Conservation (phyloP, 2,888 invertebrate genomes). For the Drosophila kokeensis region DNA sequence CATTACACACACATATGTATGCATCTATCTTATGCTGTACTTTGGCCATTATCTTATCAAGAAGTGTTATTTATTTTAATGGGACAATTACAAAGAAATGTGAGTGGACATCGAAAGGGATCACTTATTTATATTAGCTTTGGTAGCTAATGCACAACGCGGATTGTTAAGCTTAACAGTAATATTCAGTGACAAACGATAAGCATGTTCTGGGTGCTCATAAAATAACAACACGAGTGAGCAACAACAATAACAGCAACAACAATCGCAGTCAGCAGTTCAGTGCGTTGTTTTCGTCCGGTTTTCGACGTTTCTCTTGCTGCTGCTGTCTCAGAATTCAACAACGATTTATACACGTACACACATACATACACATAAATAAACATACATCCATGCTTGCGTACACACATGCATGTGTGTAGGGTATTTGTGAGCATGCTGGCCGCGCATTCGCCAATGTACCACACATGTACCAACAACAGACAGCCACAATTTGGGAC, state of each 20-base stretch:
- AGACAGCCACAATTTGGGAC: conserved; percentile 32
- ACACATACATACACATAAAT: conserved; percentile 14
- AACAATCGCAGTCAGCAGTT: conserved; percentile 55
- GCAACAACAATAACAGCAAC: conserved; percentile 36
- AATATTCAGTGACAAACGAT: conserved; percentile 44
- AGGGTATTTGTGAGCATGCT: conserved; percentile 41
- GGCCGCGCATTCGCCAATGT: conserved; percentile 12
- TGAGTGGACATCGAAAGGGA: background rate
- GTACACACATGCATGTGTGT: conserved; percentile 8
- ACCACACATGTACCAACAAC: conserved; percentile 12
- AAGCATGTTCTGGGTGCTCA: conserved; percentile 59
- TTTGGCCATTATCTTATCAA: conserved; percentile 20
- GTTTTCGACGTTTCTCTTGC: conserved; percentile 67
- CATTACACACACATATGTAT: background rate
- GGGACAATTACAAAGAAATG: background rate
- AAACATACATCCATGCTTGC: conserved; percentile 9
- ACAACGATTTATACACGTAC: conserved; percentile 38
- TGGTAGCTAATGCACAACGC: conserved; percentile 6
- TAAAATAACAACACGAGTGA: conserved; percentile 41
- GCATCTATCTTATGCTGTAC: background rate
- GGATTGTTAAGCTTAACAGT: conserved; percentile 34
- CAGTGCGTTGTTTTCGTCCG: conserved; percentile 69
- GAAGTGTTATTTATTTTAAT: conserved; percentile 1
- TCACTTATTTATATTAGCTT: conserved; percentile 9
- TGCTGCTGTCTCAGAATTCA: conserved; percentile 40